Evolutionary conservation across 2,113 vertebrate genomes (phyloP), one percentile per base, ranked within the genome.

Genomic region (Heloderma charlesbogerti): DNA sequence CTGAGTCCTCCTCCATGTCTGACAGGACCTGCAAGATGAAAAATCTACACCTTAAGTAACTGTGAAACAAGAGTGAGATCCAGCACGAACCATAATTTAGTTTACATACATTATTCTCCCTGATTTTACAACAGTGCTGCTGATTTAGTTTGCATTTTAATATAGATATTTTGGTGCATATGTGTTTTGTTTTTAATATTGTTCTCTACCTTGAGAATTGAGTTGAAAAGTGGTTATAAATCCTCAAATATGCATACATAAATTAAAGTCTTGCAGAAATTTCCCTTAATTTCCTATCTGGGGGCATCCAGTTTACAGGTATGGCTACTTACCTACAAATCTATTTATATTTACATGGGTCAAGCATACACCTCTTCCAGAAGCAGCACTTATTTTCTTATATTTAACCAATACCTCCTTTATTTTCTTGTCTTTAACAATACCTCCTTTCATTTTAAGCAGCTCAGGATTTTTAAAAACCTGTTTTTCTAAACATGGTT

Each of bases 1-100:
- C 97, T 0, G 78, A 67, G 84, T 98, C 98, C 57, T 99, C 99
- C 54, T 99, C 99, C 3, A 94, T 90, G 86, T 99, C 99, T 4
- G 98, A 99, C 54, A 97, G 92, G 9, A 89, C 97, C 99, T 99
- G 93, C 2, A 88, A 93, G 75, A 93, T 18, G 25, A 91, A 10
- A 74, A 90, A 90, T 48, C 4, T 83, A 45, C 9, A 40, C 8
- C 6, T 57, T 43, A 74, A 15, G 20, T 74, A 43, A 22, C n/a
- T 57, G 1, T 72, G 54, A 60, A 54, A 25, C 29, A 72, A 10
- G 27, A 74, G 79, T n/a, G 6, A 25, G 2, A 8, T 82, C 27
- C 45, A 89, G 69, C 69, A 81, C 12, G n/a, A 45, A 66, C 18
- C 40, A 45, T 34, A 63, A 18, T 12, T 40, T 63, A 40, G 27